Conservation (phyloP, 2,797 vertebrate genomes). For the Cetoscarus ocellatus region DNA sequence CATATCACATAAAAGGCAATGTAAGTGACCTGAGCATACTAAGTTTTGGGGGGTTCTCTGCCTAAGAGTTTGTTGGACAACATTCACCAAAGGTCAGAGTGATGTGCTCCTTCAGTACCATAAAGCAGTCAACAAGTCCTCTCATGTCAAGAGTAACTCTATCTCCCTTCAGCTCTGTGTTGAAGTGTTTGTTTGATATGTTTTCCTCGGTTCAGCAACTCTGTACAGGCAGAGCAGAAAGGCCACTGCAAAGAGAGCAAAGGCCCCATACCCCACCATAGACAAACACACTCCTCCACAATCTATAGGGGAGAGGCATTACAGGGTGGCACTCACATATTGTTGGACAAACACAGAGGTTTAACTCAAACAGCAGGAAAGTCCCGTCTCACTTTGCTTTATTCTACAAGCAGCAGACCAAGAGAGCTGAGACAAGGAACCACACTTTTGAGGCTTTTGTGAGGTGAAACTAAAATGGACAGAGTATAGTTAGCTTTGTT, state of each 20-base stretch:
- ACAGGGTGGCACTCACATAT: slow-evolving; percentile 54
- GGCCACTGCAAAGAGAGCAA: slow-evolving; percentile 59
- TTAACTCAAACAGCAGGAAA: slow-evolving; percentile 62
- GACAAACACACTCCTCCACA: slow-evolving; percentile 74
- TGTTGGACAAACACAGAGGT: slow-evolving; percentile 65
- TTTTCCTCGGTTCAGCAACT: slow-evolving; percentile 67
- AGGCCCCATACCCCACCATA: slow-evolving; percentile 70
- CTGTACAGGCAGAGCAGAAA: slow-evolving; percentile 50
- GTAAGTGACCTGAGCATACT: background rate
- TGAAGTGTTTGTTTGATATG: slow-evolving; percentile 77
- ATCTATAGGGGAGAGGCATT: slow-evolving; percentile 67
- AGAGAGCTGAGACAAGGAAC: slow-evolving; percentile 23
- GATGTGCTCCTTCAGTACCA: slow-evolving; percentile 18
- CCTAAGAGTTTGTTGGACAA: slow-evolving; percentile 10
- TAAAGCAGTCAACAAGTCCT: slow-evolving; percentile 50
- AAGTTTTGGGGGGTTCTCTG: background rate
- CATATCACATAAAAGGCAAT: too few relatives aligned
- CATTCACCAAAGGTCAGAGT: slow-evolving; percentile 38
- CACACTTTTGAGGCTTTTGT: slow-evolving; percentile 15
- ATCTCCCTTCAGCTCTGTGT: slow-evolving; percentile 50
- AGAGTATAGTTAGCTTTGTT: too few relatives aligned
- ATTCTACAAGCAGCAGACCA: slow-evolving; percentile 43
- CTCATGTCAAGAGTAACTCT: slow-evolving; percentile 61
- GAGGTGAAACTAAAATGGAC: too few relatives aligned
- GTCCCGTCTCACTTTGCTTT: slow-evolving; percentile 40